Evolutionary conservation across 2,113 vertebrate species (phyloP), one percentile per base, ranked within the genome.

Genomic region (Thoracochromis brauschi): DNA sequence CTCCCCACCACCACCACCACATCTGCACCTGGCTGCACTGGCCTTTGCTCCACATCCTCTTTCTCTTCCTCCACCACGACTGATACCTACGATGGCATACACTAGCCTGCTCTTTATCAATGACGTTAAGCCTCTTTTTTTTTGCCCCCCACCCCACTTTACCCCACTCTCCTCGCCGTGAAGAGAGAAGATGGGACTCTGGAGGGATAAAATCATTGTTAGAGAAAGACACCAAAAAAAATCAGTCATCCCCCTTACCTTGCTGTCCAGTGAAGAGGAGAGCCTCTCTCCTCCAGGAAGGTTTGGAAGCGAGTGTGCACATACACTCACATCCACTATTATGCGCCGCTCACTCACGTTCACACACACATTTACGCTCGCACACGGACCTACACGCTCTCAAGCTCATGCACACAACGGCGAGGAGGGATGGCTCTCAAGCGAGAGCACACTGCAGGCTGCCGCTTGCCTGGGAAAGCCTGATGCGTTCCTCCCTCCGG

Each of bases 401-500:
- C 88, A 47, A 88, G 75, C 87, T 65, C 91, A 38, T 42, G 55
- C 90, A 87, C 93, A 86, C 91, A 80, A 68, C 45, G 88, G 87
- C 35, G 89, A 94, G 90, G 92, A 95, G 92, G 91, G 91, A 91
- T 93, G 92, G 89, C 93, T 95, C 92, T 94, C 91, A 96, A 92
- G 91, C 95, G 11, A 91, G 92, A 92, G 90, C 92, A 90, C 93
- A 95, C 95, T 96, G 95, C 96, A 96, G 96, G 96, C 96, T 96
- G 95, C 96, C 88, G 95, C 94, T 96, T 95, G 96, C 96, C 95
- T 93, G 96, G 90, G 94, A 96, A 95, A 96, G 94, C 96, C 94
- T 92, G 96, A 96, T 92, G 96, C 91, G 95, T 96, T 95, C 94
- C 93, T 96, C 93, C 96, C 96, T 96, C 95, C 96, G 94, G 96